Conservation (phyloP, 1,140 invertebrate genomes). For the Psilanteris sp. region DNA sequence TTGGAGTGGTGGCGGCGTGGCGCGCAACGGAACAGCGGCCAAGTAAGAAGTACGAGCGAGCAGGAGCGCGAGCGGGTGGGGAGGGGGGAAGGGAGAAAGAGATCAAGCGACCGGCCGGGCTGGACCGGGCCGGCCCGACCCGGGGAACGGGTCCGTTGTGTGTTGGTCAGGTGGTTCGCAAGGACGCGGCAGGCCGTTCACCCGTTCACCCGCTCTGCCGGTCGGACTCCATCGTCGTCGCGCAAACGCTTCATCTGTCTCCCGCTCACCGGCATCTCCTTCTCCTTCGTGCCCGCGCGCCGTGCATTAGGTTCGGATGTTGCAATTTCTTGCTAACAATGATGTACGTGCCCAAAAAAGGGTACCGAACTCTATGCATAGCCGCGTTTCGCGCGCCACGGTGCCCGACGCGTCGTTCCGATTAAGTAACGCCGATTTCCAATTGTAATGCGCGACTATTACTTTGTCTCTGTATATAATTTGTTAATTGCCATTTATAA, state of each 20-base stretch:
- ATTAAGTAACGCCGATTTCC: too few relatives aligned
- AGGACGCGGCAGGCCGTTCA: slow-evolving; percentile 80
- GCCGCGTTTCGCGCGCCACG: background rate
- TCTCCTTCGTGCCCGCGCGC: slow-evolving; percentile 43
- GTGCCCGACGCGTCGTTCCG: too few relatives aligned
- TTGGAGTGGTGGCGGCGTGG: slow-evolving; percentile 71
- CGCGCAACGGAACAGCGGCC: slow-evolving; percentile 16
- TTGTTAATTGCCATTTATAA: too few relatives aligned
- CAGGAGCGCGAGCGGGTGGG: slow-evolving; percentile 6
- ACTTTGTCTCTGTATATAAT: too few relatives aligned
- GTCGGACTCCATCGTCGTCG: slow-evolving; percentile 63
- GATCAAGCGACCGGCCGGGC: slow-evolving; percentile 32
- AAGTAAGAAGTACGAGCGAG: slow-evolving; percentile 35
- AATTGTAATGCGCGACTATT: too few relatives aligned
- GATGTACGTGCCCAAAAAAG: slow-evolving; percentile 47
- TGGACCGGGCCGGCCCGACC: slow-evolving; percentile 54
- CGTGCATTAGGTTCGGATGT: slow-evolving; percentile 50
- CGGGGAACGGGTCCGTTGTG: slow-evolving; percentile 65
- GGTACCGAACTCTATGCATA: slow-evolving; percentile 24
- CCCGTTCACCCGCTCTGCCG: slow-evolving; percentile 73
- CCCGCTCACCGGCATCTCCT: slow-evolving; percentile 59
- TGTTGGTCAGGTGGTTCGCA: slow-evolving; percentile 80
- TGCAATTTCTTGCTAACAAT: slow-evolving; percentile 55
- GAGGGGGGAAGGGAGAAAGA: background rate
- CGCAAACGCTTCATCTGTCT: slow-evolving; percentile 65